Base-by-base conservation (phyloP, 2,797 vertebrate genomes). In the Oceanodroma leucorhoa region DNA sequence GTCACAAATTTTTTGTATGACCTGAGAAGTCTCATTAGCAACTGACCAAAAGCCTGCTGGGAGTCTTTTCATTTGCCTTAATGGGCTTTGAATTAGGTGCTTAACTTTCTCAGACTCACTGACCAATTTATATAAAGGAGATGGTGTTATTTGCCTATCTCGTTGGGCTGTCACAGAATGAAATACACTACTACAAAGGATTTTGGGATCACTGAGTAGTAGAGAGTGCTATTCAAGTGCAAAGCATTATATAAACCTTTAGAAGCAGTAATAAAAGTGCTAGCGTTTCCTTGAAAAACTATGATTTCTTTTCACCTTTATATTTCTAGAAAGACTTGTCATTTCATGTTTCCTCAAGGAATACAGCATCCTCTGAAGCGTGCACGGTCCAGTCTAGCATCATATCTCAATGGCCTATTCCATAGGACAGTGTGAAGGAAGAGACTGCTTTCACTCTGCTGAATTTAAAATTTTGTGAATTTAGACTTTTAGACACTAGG, bases 21-120 rank as follows among this genome's bases (percentile, higher is more conserved):
- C 95, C 94, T 64, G 66, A 91, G 83, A 78, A 4, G 43, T 91
- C 85, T 95, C 91, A 81, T 95, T 96, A 97, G 53, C 71, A 83
- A 72, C 51, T 94, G 93, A 88, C 89, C 94, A 95, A 93, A 96
- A 96, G 87, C 60, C 96, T 94, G 20, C 65, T 91, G 94, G 92
- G 94, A 96, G 94, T 83, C 87, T 93, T 95, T 96, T 94, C 79
- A 93, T 93, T 97, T 96, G 64, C 50, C 34, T 95, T 95, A 91
- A 95, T 95, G 90, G 93, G 54, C 86, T 95, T 93, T 91, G 94
- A 95, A 97, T 94, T 95, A 95, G 72, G 84, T 87, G 60, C 94
- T 96, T 95, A 94, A 92, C 95, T 96, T 93, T 90, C 85, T 76
- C 91, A 93, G 66, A 86, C 73, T 95, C 83, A 55, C 93, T 64